Base-by-base conservation (phyloP, 2,888 invertebrate genomes). In the Sericinus montela region DNA sequence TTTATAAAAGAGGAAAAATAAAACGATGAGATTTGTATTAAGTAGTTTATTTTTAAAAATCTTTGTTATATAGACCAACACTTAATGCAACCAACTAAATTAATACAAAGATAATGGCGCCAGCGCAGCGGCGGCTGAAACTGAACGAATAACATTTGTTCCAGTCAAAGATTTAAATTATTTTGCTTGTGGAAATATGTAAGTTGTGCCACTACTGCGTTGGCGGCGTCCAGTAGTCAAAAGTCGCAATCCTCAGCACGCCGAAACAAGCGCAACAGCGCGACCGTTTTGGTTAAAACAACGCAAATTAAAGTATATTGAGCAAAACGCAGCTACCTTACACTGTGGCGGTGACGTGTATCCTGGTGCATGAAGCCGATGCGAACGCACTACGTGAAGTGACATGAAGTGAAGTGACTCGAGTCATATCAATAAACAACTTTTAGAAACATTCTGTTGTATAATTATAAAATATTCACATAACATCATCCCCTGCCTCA, bases 31-130 rank as follows among this genome's bases (percentile, higher is more conserved):
- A 55, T 77, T 41, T 79, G 78, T 80, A 83, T 87, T 86, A 87
- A 83, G 82, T 81, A 84, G 78, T 86, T 89, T 82, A 77, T 86
- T 25, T 83, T 83, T 76, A 83, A 87, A 87, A 88, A 85, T 85
- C 85, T 87, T 87, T 88, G 86, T 86, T 87, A 83, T 81, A 84
- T 80, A 86, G 86, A 85, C 81, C 80, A 84, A 82, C 82, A 81
- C 80, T 80, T 76, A 76, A 80, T 69, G 75, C 40, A 49, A 49
- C 43, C 48, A 48, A 43, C 35, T 80, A 76, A 77, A 79, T 75
- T 79, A 70, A 73, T 69, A 71, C 71, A 74, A 55, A 72, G 63
- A 73, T 63, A 59, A 60, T 35, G 38, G 28, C 36, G 30, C 39
- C 39, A 35, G 43, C 16, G 48, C 54, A 58, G 59, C 58, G 57